Percentiles rank a stretch among this genome's conserved stretches.
Conservation (phyloP, 1,140 invertebrate genomes). For the Cataglyphis hispanica region DNA sequence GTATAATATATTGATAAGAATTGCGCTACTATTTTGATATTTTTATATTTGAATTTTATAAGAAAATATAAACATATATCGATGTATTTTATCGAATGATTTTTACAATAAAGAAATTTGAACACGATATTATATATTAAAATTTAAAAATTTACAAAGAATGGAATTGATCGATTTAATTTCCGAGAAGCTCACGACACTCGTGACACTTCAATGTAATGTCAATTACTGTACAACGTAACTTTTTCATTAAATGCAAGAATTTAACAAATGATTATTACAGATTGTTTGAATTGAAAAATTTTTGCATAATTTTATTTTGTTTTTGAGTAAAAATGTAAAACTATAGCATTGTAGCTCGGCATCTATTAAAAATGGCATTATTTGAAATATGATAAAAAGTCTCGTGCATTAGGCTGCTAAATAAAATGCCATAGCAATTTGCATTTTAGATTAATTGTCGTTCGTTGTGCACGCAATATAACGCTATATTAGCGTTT, state of each 20-base stretch:
- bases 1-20: neutral
- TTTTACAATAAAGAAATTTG: too few relatives aligned
- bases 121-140: too few relatives aligned
- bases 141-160: too few relatives aligned
- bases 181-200: neutral
- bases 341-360: neutral
- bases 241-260: neutral
- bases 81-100: too few relatives aligned
- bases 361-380: neutral
- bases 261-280: neutral
- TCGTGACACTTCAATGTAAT: neutral
- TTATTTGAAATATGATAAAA: neutral
- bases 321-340: neutral
- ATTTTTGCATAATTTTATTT: too few relatives aligned
- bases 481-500: neutral
- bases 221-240: too few relatives aligned
- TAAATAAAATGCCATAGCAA: neutral
- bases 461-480: neutral
- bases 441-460: conserved; percentile 28
- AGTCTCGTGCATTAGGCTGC: neutral
- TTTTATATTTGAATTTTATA: too few relatives aligned
- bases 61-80: too few relatives aligned
- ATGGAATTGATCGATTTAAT: too few relatives aligned
- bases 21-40: neutral
- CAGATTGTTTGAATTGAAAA: neutral